Percentiles rank a stretch among this genome's conserved stretches.
Conservation (phyloP, 2,797 vertebrate species). For the Cyprinodon diabolis region DNA sequence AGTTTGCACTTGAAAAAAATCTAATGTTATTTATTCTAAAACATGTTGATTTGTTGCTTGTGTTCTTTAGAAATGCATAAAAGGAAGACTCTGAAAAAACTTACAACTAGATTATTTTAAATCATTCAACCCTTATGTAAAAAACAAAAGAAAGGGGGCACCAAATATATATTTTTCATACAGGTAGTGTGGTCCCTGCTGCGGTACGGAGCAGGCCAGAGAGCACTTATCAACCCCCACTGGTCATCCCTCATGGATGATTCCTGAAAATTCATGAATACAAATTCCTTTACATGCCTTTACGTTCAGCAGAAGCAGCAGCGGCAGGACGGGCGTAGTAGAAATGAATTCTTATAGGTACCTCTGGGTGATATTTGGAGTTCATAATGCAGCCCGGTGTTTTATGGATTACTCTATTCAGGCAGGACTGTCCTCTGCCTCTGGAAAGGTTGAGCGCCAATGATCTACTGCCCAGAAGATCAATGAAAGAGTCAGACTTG, state of each 20-base stretch:
- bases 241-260: not conserved
- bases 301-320: not conserved
- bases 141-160: not conserved
- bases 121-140: too few relatives aligned
- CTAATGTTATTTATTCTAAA: too few relatives aligned
- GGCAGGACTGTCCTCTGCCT: constrained; percentile 5
- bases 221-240: not conserved
- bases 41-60: too few relatives aligned
- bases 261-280: not conserved
- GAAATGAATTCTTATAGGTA: constrained; percentile 14
- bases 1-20: too few relatives aligned
- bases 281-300: not conserved
- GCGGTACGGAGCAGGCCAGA: not conserved
- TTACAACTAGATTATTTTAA: too few relatives aligned
- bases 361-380: constrained; percentile 33
- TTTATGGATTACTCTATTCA: constrained; percentile 20
- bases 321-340: not conserved
- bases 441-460: constrained; percentile 33
- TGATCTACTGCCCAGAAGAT: constrained; percentile 19
- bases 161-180: not conserved
- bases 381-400: not conserved
- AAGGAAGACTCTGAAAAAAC: too few relatives aligned
- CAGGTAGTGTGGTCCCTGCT: not conserved
- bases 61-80: too few relatives aligned
- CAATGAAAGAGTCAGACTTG: constrained; percentile 22